Conservation (phyloP, 2,888 invertebrate species). For the Girardia tigrina region DNA sequence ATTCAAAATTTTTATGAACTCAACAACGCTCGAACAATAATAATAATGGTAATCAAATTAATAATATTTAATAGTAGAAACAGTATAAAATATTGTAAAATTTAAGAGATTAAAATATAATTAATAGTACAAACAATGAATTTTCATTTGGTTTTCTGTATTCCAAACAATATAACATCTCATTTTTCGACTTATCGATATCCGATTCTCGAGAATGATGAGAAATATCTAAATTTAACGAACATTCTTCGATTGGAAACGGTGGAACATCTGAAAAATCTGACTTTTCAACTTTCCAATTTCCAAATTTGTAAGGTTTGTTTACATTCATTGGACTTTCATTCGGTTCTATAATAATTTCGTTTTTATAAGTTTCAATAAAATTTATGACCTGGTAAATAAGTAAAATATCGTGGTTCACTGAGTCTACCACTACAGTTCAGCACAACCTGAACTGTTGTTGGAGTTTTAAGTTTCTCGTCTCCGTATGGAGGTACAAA, state of each 20-base stretch:
- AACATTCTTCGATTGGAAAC: background rate
- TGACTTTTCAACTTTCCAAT: background rate
- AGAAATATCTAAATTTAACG: background rate
- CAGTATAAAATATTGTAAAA: background rate
- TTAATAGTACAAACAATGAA: background rate
- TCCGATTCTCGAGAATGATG: background rate
- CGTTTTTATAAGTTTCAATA: background rate
- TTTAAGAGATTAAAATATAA: no score
- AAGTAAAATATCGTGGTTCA: conserved; percentile 49
- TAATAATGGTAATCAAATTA: background rate
- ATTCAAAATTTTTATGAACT: background rate
- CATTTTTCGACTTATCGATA: background rate
- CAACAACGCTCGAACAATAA: background rate
- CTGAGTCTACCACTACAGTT: conserved; percentile 47
- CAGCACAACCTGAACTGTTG: conserved; percentile 45
- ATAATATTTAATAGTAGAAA: background rate
- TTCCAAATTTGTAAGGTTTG: background rate
- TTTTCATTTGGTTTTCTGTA: background rate
- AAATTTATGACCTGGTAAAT: conserved; percentile 45
- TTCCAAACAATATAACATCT: background rate
- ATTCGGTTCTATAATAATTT: background rate
- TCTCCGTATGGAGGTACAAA: conserved; percentile 47
- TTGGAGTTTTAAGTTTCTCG: conserved; percentile 39
- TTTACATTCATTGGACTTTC: background rate
- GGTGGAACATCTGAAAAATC: background rate